Conservation (phyloP, 2,888 invertebrate species). For the Leptothorax acervorum region DNA sequence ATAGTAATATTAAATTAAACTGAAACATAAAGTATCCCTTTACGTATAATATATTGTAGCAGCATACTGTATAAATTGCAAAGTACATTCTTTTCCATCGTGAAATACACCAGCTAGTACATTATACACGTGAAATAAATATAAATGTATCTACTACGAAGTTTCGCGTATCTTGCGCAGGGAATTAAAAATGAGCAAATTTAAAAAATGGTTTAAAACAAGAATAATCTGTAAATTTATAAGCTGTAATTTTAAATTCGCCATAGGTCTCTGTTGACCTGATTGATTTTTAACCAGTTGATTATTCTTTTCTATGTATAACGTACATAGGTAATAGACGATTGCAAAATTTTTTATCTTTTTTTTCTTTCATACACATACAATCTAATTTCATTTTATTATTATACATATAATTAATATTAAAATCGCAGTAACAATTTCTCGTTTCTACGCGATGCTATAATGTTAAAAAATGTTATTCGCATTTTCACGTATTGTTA, state of each 20-base stretch:
- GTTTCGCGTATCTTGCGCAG: background rate
- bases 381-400: background rate
- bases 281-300: background rate
- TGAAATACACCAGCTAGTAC: slow-evolving; percentile 1
- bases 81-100: slow-evolving; percentile 5
- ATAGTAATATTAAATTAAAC: slow-evolving; percentile 27
- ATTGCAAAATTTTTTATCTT: background rate
- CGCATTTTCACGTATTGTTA: background rate
- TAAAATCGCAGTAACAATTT: background rate
- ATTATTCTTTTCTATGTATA: background rate
- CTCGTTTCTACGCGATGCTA: background rate
- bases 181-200: background rate
- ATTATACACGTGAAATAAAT: slow-evolving; percentile 16
- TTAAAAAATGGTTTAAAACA: background rate
- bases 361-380: background rate
- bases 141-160: slow-evolving; percentile 2
- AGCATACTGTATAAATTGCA: slow-evolving; percentile 7
- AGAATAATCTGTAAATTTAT: background rate
- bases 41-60: slow-evolving; percentile 7
- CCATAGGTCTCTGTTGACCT: background rate
- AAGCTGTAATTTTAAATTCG: background rate
- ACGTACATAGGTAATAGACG: too few relatives aligned
- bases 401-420: background rate
- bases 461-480: background rate
- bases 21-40: slow-evolving; percentile 9